Percentiles rank a stretch among this genome's conserved stretches.
Conservation (phyloP, 1,140 invertebrate species). For the Drosophila suzukii region DNA sequence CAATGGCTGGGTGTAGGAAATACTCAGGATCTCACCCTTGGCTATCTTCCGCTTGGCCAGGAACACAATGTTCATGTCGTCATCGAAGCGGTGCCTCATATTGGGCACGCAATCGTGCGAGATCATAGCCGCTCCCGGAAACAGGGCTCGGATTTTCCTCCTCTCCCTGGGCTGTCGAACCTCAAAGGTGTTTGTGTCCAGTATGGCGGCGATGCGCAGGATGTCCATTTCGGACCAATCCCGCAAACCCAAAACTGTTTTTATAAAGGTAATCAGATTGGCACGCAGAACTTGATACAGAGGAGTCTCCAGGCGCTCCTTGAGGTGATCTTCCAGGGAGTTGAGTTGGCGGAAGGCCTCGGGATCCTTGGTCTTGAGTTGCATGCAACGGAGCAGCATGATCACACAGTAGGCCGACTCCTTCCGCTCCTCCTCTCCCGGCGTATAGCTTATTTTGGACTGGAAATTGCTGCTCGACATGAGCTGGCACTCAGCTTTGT, state of each 20-base stretch:
- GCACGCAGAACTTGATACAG: conserved; percentile 86
- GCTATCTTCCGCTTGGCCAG: conserved; percentile 87
- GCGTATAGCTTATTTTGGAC: conserved; percentile 85
- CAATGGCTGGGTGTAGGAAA: conserved; percentile 88
- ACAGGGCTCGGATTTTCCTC: conserved; percentile 86
- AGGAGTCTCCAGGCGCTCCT: conserved; percentile 86
- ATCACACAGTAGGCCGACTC: conserved; percentile 88
- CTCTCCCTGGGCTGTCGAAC: conserved; percentile 85
- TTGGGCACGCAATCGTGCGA: conserved; percentile 89
- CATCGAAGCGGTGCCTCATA: conserved; percentile 87
- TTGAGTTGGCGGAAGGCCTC: conserved; percentile 86
- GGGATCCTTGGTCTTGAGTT: conserved; percentile 86
- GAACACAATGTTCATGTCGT: conserved; percentile 85
- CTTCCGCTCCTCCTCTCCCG: conserved; percentile 82
- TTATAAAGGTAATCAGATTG: conserved; percentile 87
- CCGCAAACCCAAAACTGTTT: conserved; percentile 86
- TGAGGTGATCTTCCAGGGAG: conserved; percentile 87
- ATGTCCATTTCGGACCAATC: conserved; percentile 86
- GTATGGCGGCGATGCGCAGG: conserved; percentile 87
- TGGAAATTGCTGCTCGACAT: conserved; percentile 86
- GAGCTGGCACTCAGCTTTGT: conserved; percentile 86
- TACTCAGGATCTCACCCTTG: conserved; percentile 88
- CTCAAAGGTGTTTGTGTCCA: conserved; percentile 89
- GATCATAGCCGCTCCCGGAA: conserved; percentile 87
- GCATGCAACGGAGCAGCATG: conserved; percentile 87